phyloP scores from a whole-genome alignment of 2,888 invertebrate species.

The Linnaemya vulpina region DNA sequence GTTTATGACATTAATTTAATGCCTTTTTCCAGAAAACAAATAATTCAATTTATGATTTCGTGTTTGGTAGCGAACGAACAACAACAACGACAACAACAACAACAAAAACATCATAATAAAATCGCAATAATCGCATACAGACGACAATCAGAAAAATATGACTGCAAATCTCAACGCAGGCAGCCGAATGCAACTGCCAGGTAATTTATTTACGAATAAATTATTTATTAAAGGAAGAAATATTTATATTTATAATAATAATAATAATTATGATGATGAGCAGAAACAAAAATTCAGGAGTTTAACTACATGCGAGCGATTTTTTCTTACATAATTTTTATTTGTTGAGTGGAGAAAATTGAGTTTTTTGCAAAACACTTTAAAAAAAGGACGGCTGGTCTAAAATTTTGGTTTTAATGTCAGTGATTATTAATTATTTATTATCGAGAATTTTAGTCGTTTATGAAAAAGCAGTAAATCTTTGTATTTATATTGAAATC shows the following conservation, averaged over 20 bases:
- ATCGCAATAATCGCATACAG: conserved; percentile 13
- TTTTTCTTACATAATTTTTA: conserved; percentile 8
- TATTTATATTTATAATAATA: conserved; percentile 46
- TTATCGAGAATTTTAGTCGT: not conserved
- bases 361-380: conserved; percentile 15
- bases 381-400: conserved; percentile 49
- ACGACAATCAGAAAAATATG: conserved; percentile 50
- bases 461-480: not conserved
- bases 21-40: conserved; percentile 66
- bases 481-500: too few species aligned
- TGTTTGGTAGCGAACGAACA: conserved; percentile 38
- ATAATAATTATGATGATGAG: conserved; percentile 24
- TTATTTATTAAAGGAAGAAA: conserved; percentile 58
- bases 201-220: conserved; percentile 64
- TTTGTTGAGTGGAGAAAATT: conserved; percentile 19
- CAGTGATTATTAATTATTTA: conserved; percentile 15
- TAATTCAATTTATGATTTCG: conserved; percentile 68
- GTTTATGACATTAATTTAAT: conserved; percentile 72
- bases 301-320: conserved; percentile 13
- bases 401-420: conserved; percentile 23
- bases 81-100: not conserved
- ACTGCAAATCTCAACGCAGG: conserved; percentile 15
- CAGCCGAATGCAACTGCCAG: conserved; percentile 35
- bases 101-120: conserved; percentile 19
- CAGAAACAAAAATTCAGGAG: conserved; percentile 2